Conservation (phyloP, 2,113 vertebrate species). For the Callaeas wilsoni region DNA sequence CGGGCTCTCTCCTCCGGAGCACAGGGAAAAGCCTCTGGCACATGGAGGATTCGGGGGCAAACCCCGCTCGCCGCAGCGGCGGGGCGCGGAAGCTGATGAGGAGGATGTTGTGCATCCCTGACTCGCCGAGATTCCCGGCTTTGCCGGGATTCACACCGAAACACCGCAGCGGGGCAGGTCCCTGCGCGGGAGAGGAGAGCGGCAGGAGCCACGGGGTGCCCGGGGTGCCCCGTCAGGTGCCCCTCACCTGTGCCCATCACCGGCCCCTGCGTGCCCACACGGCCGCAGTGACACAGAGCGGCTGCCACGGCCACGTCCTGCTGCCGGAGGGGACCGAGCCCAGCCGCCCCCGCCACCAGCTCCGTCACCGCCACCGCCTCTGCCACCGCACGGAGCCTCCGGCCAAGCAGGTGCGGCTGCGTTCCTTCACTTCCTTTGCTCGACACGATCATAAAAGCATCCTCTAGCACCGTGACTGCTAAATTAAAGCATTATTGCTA, state of each 20-base stretch:
- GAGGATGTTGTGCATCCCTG: background rate
- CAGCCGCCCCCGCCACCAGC: background rate
- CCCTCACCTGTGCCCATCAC: background rate
- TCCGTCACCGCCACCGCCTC: background rate
- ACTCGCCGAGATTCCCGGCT: fast-evolving
- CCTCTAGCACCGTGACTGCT: background rate
- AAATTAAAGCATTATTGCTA: background rate
- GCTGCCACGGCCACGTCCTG: background rate
- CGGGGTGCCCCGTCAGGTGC: background rate
- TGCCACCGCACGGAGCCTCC: background rate
- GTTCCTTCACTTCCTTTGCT: background rate
- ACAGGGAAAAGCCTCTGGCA: background rate
- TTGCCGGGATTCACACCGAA: background rate
- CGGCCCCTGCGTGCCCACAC: background rate
- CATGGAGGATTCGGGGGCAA: fast-evolving
- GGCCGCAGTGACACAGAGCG: background rate
- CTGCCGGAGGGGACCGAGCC: background rate
- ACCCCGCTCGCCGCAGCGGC: fast-evolving
- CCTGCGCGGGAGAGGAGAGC: background rate
- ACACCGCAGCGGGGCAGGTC: background rate
- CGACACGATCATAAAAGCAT: background rate
- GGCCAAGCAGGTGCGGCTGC: background rate
- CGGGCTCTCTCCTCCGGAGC: background rate
- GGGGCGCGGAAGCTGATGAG: fast-evolving
- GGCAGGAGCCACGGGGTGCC: background rate